phyloP scores from a whole-genome alignment of 1,140 invertebrate genomes.

The Dendrolimus kikuchii region DNA sequence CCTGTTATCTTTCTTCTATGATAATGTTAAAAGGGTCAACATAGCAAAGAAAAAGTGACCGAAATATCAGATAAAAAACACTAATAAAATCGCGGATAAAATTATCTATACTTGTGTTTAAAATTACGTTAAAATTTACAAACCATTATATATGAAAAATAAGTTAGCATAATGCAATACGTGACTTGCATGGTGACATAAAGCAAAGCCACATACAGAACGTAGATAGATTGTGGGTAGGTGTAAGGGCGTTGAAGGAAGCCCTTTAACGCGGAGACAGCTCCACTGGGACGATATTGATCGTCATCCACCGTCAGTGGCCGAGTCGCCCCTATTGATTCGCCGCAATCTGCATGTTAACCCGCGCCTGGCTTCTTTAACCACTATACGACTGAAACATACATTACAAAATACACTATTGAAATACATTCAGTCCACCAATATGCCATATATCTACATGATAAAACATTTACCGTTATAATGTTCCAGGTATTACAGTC shows the following conservation, averaged over 20 bases:
- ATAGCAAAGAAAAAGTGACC: no score
- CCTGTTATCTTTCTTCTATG: no score
- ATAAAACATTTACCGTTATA: slow-evolving; percentile 4
- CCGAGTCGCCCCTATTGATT: slow-evolving; percentile 67
- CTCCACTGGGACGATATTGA: slow-evolving; percentile 66
- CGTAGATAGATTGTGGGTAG: slow-evolving; percentile 51
- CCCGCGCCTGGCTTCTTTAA: slow-evolving; percentile 54
- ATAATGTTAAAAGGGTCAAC: no score
- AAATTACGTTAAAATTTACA: no score
- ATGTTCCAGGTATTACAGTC: no score
- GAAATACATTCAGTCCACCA: slow-evolving; percentile 14
- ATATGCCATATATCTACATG: slow-evolving; percentile 4
- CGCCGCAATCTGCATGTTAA: slow-evolving; percentile 69
- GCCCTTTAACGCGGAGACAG: slow-evolving; percentile 67
- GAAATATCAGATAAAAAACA: no score
- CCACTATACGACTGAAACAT: slow-evolving; percentile 25
- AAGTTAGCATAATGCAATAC: no score
- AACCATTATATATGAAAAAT: no score
- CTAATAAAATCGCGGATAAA: no score
- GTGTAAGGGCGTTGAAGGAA: slow-evolving; percentile 66
- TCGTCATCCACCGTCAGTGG: slow-evolving; percentile 68
- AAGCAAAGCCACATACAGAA: slow-evolving; percentile 20
- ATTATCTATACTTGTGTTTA: no score
- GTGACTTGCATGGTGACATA: no score
- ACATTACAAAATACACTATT: slow-evolving; percentile 38